Evolutionary conservation across 2,797 vertebrate genomes (phyloP).

Genomic region (Nasua narica): DNA sequence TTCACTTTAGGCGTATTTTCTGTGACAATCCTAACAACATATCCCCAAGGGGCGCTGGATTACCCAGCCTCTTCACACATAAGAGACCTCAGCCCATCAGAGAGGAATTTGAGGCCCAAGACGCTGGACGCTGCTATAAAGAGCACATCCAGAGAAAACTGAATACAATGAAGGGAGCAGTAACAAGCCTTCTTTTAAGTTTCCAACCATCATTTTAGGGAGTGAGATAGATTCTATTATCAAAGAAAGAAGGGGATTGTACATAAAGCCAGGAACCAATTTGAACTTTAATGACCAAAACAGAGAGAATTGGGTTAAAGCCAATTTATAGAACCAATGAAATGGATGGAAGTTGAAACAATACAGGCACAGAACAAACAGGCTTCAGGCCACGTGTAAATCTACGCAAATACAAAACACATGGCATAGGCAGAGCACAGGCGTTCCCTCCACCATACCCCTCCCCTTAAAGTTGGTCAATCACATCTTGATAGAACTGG

Average conservation of each 20-base stretch:
- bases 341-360: slow-evolving; percentile 47
- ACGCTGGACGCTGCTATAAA: neutral
- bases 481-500: slow-evolving; percentile 5
- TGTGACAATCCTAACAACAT: neutral
- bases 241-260: slow-evolving; percentile 47
- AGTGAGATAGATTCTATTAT: slow-evolving; percentile 25
- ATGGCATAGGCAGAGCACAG: neutral
- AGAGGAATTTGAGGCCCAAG: neutral
- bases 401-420: slow-evolving; percentile 53
- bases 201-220: neutral
- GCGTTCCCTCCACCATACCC: neutral
- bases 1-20: neutral
- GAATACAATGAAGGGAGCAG: slow-evolving; percentile 16
- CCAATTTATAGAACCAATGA: slow-evolving; percentile 47
- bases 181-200: slow-evolving; percentile 41
- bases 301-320: slow-evolving; percentile 42
- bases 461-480: neutral
- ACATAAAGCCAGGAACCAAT: slow-evolving; percentile 41
- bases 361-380: slow-evolving; percentile 10
- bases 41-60: neutral
- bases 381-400: neutral
- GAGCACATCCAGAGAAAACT: slow-evolving; percentile 26
- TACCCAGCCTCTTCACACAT: neutral
- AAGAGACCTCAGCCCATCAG: neutral
- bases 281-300: slow-evolving; percentile 58